Conservation (phyloP, 2,113 vertebrate species). For the Cricetomys ansorgei region DNA sequence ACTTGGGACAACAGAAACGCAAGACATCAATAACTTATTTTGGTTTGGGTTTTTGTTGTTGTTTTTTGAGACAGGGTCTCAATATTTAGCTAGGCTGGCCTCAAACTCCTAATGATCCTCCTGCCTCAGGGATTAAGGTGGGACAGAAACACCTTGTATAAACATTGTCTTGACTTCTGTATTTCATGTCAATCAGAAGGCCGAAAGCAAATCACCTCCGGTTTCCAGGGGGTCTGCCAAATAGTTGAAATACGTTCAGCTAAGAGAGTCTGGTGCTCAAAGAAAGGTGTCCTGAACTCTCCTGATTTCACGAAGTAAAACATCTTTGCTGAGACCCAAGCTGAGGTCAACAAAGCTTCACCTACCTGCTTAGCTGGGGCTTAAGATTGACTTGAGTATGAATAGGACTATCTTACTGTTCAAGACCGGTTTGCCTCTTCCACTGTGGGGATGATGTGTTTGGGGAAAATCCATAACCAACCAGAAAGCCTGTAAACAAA, state of each 20-base stretch:
- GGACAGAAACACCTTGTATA: neutral
- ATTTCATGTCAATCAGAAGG: neutral
- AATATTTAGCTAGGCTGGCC: neutral
- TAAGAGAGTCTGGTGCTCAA: neutral
- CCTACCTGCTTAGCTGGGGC: neutral
- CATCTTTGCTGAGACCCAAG: neutral
- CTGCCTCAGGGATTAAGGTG: neutral
- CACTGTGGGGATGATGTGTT: neutral
- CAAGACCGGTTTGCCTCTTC: neutral
- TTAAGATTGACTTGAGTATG: neutral
- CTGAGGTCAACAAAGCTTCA: neutral
- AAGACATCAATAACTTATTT: neutral
- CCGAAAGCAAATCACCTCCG: neutral
- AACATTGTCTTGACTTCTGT: neutral
- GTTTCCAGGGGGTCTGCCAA: neutral
- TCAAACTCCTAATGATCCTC: neutral
- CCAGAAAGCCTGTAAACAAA: conserved; percentile 10
- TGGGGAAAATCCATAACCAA: neutral
- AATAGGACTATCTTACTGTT: neutral
- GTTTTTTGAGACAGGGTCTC: neutral
- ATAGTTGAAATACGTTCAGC: neutral
- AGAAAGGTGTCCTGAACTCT: neutral
- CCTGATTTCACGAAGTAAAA: neutral
- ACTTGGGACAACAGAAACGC: conserved; percentile 12
- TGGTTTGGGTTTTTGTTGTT: neutral